Percentiles rank a stretch among this genome's conserved stretches.
phyloP scores from a whole-genome alignment of 64 coral and sea anemone genomes.

The Actinia tenebrosa region DNA sequence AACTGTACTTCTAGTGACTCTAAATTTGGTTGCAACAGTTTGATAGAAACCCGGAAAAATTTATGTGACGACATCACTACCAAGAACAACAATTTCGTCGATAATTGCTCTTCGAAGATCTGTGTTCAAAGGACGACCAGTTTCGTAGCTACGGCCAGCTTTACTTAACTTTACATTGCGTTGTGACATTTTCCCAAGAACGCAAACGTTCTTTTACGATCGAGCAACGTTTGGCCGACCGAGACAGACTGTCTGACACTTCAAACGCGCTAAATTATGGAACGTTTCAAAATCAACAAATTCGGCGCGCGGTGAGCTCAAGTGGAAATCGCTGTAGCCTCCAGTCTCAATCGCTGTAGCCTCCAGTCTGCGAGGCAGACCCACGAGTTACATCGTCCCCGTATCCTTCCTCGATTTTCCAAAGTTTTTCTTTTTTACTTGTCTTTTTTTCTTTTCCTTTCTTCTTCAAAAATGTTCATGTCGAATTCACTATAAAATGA shows the following conservation, averaged over 20 bases:
- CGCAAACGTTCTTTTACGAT: not conserved
- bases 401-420: too few relatives aligned
- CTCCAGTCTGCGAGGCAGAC: too few relatives aligned
- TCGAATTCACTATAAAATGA: too few relatives aligned
- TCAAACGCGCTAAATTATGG: not conserved
- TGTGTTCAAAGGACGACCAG: too few relatives aligned
- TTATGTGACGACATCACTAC: conserved; percentile 33
- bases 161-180: too few relatives aligned
- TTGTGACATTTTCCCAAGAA: too few relatives aligned
- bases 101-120: conserved; percentile 10
- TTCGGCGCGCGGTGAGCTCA: not conserved
- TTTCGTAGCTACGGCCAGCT: not conserved
- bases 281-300: not conserved
- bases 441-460: too few relatives aligned
- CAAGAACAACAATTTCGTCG: conserved; percentile 30
- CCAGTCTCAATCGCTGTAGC: too few relatives aligned
- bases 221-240: too few relatives aligned
- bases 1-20: conserved; percentile 15
- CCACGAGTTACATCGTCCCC: too few relatives aligned
- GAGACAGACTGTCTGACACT: not conserved
- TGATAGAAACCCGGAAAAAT: conserved; percentile 29
- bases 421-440: too few relatives aligned
- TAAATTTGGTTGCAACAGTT: conserved; percentile 29
- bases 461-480: too few relatives aligned
- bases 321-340: not conserved